Evolutionary conservation across 2,113 vertebrate genomes (phyloP), one percentile per base, ranked within the genome.

Genomic region (Lagopus leucura): DNA sequence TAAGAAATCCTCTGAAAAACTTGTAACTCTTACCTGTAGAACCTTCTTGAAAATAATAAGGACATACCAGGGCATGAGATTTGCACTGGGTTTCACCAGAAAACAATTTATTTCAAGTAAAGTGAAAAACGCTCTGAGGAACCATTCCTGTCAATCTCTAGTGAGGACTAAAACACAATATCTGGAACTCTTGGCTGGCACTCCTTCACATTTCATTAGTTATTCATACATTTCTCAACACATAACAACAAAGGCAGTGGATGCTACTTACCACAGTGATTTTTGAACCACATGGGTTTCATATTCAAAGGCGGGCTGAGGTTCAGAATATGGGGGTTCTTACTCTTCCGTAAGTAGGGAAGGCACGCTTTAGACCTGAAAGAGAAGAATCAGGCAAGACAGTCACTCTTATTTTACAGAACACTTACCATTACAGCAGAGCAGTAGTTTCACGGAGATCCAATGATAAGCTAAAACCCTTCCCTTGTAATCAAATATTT

Each of bases 221-320:
- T 40, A 79, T 27, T 82, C 19, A 38, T 0, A 0, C 0, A 2
- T 38, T 47, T 75, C 52, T 63, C 28, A 73, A 63, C 78, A 85
- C 48, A 24, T 4, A 70, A 42, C 38, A 81, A 60, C 8, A 45
- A 50, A 66, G 13, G 10, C 19, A 65, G 32, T n/a, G 43, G 74
- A 38, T 15, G 70, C 11, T 52, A 97, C 98, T 95, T 96, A 98
- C 98, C 98, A 92, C 98, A 98, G 89, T 99, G 99, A 94, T 99
- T 99, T 97, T 99, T 99, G 96, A 99, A 99, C 99, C 99, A 99
- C 67, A 99, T 1, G 15, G 99, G 99, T 91, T 99, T 99, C 67
- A 99, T 92, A 97, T 99, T 99, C 93, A 99, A 97, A 0, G 99
- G 99, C 21, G 99, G 99, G 11, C 99, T 98, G 89, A 99, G 97